These are phyloP conservation scores for Haliclona indistincta DNA, from an alignment of 37 sponge, comb jelly and placozoan genomes.

Conservation along the genomic window DNA sequence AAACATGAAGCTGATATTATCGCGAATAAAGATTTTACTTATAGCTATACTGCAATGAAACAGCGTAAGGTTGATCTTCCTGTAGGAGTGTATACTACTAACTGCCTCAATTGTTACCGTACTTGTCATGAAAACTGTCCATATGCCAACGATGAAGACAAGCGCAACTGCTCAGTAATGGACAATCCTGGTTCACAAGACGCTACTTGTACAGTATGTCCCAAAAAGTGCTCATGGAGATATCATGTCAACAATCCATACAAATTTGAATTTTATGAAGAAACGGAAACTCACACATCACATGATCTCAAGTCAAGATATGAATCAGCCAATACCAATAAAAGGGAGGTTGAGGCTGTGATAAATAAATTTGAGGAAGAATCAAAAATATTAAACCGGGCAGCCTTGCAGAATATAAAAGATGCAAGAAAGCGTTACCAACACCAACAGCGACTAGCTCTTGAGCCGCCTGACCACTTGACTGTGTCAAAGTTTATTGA, in stretches of 20 bases:
- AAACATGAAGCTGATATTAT: slow-evolving; percentile 45
- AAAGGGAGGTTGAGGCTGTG: slow-evolving; percentile 13
- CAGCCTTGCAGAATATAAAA: slow-evolving; percentile 6
- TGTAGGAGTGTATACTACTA: slow-evolving; percentile 58
- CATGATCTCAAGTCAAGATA: slow-evolving; percentile 56
- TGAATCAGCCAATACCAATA: slow-evolving; percentile 23
- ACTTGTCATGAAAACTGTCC: slow-evolving; percentile 72
- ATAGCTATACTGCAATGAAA: slow-evolving; percentile 12
- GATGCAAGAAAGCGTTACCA: slow-evolving; percentile 12
- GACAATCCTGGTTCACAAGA: neutral
- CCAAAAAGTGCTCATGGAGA: slow-evolving; percentile 56
- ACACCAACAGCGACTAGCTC: slow-evolving; percentile 56
- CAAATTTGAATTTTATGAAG: slow-evolving; percentile 50
- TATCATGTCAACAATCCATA: slow-evolving; percentile 56
- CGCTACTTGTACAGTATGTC: slow-evolving; percentile 52
- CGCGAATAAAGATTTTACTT: slow-evolving; percentile 36
- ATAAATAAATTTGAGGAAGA: slow-evolving; percentile 20
- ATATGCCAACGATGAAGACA: slow-evolving; percentile 43
- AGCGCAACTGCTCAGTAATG: slow-evolving; percentile 68
- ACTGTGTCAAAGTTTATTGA: slow-evolving; percentile 80
- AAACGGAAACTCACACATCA: slow-evolving; percentile 31
- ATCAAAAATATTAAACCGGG: neutral
- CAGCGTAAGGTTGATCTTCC: slow-evolving; percentile 31
- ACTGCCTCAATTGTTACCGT: slow-evolving; percentile 65
- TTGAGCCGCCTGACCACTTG: slow-evolving; percentile 43